phyloP scores from a whole-genome alignment of 2,888 invertebrate genomes.

The Drosophila nr. perissopoda region DNA sequence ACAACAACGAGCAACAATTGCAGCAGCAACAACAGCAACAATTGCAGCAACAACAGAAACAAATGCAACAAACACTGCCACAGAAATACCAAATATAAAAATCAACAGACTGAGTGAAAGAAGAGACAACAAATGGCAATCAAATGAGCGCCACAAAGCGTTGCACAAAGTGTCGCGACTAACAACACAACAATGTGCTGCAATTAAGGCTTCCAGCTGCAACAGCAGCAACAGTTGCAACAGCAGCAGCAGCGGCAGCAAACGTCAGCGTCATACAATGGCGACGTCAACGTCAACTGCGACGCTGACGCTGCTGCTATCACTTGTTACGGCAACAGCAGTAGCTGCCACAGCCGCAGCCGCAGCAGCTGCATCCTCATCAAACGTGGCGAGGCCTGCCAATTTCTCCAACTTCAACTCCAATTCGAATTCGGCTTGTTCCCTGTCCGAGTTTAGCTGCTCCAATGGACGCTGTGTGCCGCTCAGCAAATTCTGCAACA shows the following conservation, averaged over 20 bases:
- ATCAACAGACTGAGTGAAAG: conserved; percentile 69
- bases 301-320: conserved; percentile 59
- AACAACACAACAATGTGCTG: conserved; percentile 50
- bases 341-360: conserved; percentile 37
- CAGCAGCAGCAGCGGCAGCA: not conserved
- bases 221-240: conserved; percentile 15
- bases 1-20: conserved; percentile 66
- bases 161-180: conserved; percentile 48
- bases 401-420: conserved; percentile 57
- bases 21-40: conserved; percentile 60
- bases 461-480: conserved; percentile 85
- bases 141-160: conserved; percentile 65
- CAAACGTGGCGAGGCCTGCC: conserved; percentile 69
- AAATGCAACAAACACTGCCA: conserved; percentile 28
- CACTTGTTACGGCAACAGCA: conserved; percentile 48
- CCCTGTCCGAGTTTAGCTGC: conserved; percentile 84
- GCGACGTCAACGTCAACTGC: conserved; percentile 52
- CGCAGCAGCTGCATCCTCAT: conserved; percentile 46
- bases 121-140: conserved; percentile 55
- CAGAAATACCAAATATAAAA: conserved; percentile 35
- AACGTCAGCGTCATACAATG: conserved; percentile 45
- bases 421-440: conserved; percentile 68
- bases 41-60: conserved; percentile 38
- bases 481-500: conserved; percentile 92
- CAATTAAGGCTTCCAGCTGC: conserved; percentile 68